Base-by-base conservation (phyloP, 2,797 vertebrate genomes). In the Sphenodon punctatus region DNA sequence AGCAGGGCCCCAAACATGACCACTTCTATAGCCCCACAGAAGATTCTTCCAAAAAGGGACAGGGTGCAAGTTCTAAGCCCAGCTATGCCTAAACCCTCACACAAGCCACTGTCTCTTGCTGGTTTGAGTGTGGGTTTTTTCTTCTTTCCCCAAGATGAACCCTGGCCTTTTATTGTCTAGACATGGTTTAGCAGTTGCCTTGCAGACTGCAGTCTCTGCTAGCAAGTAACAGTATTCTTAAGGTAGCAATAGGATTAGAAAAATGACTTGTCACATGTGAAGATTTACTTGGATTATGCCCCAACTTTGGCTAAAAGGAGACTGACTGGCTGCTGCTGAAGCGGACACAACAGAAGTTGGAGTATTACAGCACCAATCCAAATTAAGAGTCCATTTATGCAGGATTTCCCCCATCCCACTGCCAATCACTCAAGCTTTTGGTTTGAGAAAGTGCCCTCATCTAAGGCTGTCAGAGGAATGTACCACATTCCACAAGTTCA, bases 131-230 rank as follows among this genome's bases (percentile, higher is more conserved):
- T n/a, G n/a, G n/a, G 34, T 34, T 36, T 34, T 36, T 36, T 88
- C 84, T 86, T 75, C 87, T 84, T 85, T 74, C 86, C 60, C n/a
- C n/a, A n/a, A 78, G 63, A 25, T 42, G 86, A 93, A 92, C 86
- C 80, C 73, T 70, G 20, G 30, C 84, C 64, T 80, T 91, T 88
- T 72, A 43, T 66, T 82, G 92, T 90, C 90, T 91, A 92, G 88
- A 91, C 90, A 64, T 38, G 82, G 89, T 91, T 93, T 90, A 92
- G 74, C 77, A 69, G 84, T 43, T 65, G 58, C 65, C 83, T 86
- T 88, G 77, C 84, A 51, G 59, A 51, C 23, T 27, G 5, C 16
- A 83, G 79, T 80, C 70, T 85, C 69, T 89, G 23, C 59, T 8
- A 80, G 65, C 20, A 2, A 87, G 43, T 82, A 90, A 66, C 25